Percentiles rank a stretch among this genome's conserved stretches.
Conservation (phyloP, 2,888 invertebrate genomes). For the Suillia variegata region DNA sequence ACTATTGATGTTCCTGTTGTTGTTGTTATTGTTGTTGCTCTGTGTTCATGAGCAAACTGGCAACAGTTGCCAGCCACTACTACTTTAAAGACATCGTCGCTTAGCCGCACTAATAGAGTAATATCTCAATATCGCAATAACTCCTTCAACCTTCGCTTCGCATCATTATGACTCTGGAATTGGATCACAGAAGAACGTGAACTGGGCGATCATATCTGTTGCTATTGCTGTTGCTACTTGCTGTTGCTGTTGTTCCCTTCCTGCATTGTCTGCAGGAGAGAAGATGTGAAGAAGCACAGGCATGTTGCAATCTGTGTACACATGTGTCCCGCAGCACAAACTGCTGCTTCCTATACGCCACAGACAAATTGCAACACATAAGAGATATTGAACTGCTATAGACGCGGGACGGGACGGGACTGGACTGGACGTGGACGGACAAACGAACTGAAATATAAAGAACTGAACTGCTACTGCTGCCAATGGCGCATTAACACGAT, state of each 20-base stretch:
- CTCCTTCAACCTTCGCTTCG: slow-evolving; percentile 8
- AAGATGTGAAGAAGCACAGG: neutral
- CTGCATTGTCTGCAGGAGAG: no score
- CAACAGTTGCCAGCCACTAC: neutral
- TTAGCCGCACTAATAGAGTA: slow-evolving; percentile 6
- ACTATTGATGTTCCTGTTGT: neutral
- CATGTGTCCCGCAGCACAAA: neutral
- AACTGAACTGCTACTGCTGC: no score
- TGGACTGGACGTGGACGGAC: no score
- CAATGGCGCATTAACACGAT: slow-evolving; percentile 1
- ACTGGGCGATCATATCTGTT: neutral
- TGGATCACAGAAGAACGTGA: neutral
- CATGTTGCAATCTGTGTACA: neutral
- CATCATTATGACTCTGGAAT: neutral
- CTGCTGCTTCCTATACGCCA: neutral
- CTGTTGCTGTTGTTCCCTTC: no score
- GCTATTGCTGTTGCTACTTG: neutral
- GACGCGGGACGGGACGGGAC: no score
- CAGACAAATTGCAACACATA: neutral
- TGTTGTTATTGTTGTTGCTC: neutral
- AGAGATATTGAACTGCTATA: slow-evolving; percentile 2
- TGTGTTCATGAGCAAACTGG: neutral
- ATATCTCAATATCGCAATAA: neutral
- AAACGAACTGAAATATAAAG: no score
- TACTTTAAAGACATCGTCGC: neutral